Percentiles rank a stretch among this genome's conserved stretches.
These are phyloP conservation scores for Wasmannia auropunctata DNA, from an alignment of 1,140 invertebrate genomes.

Conservation along the genomic window DNA sequence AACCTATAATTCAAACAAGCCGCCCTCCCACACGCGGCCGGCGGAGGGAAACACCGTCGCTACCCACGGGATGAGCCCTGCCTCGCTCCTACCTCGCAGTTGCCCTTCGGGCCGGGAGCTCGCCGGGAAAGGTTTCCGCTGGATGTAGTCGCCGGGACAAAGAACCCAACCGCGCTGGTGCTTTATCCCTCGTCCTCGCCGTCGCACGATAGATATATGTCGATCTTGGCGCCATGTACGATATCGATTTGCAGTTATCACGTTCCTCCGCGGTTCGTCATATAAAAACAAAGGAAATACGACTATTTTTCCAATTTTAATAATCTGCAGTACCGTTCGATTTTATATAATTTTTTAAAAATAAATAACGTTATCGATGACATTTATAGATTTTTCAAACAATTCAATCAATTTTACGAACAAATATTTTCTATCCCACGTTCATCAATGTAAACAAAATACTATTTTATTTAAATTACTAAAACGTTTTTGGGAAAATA, in stretches of 20 bases:
- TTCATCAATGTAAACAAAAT: not conserved
- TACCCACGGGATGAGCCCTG: slow-evolving; percentile 50
- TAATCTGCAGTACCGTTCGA: not conserved
- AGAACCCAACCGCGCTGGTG: slow-evolving; percentile 48
- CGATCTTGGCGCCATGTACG: slow-evolving; percentile 40
- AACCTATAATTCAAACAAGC: slow-evolving; percentile 76
- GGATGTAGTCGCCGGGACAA: slow-evolving; percentile 66
- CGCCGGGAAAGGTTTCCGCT: slow-evolving; percentile 46
- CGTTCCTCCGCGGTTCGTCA: not conserved
- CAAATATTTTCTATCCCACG: not conserved
- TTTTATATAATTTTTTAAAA: not conserved
- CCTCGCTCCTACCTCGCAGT: not conserved
- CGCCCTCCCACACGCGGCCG: slow-evolving; percentile 49
- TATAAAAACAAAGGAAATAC: slow-evolving; percentile 16
- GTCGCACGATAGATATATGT: slow-evolving; percentile 55
- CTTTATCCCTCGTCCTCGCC: slow-evolving; percentile 52
- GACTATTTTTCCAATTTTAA: not conserved
- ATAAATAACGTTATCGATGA: not conserved
- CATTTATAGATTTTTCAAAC: not conserved
- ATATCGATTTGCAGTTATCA: slow-evolving; percentile 54
- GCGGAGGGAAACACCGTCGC: slow-evolving; percentile 35
- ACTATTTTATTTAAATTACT: not conserved
- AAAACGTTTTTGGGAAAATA: not conserved
- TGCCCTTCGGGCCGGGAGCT: not conserved
- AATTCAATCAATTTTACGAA: not conserved